Percentiles rank a stretch among this genome's conserved stretches.
Evolutionary conservation across 2,113 vertebrate species (phyloP).

Genomic region (Centropus bengalensis): DNA sequence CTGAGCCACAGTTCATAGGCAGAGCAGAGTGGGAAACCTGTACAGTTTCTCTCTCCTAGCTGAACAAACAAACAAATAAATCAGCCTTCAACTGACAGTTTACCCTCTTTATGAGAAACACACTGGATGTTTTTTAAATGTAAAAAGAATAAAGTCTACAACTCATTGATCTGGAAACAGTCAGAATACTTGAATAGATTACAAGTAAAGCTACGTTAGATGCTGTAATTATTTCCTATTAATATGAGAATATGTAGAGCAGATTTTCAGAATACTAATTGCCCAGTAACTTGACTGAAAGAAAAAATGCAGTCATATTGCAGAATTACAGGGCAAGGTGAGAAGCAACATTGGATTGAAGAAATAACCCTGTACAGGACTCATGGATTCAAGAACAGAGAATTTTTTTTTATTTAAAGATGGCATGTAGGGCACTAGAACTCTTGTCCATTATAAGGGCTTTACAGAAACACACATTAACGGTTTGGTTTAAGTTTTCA

Average conservation of each 20-base stretch:
- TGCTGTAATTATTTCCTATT: neutral
- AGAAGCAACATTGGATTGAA: neutral
- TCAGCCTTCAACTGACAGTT: neutral
- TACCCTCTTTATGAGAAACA: neutral
- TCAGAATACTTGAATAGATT: neutral
- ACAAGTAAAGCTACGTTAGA: neutral
- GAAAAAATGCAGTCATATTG: neutral
- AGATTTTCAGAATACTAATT: neutral
- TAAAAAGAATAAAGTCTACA: neutral
- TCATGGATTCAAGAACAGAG: neutral
- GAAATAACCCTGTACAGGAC: neutral
- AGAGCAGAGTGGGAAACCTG: neutral
- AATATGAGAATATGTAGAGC: neutral
- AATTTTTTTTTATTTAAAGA: neutral
- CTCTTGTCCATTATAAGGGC: neutral
- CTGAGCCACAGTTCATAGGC: neutral
- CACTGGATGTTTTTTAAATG: neutral
- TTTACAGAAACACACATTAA: neutral
- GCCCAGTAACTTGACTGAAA: neutral
- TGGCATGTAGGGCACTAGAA: neutral
- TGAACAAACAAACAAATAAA: neutral
- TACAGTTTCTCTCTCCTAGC: neutral
- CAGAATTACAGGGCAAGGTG: neutral
- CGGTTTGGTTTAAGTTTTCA: neutral
- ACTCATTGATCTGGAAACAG: neutral